These are phyloP conservation scores for Ondatra zibethicus DNA, from an alignment of 2,113 vertebrate genomes.

Conservation along the genomic window DNA sequence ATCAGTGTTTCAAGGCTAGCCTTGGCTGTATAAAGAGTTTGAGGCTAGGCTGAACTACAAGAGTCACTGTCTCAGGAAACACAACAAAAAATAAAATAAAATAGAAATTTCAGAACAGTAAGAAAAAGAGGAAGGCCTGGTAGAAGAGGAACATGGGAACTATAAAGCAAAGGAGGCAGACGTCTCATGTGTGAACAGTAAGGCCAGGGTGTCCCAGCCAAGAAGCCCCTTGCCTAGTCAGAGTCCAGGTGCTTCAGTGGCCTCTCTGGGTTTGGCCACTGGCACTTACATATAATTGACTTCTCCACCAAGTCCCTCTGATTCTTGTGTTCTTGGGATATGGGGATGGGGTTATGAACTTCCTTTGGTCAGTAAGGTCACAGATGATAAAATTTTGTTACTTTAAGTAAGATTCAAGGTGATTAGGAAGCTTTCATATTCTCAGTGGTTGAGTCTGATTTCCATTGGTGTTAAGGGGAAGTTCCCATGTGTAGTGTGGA, in stretches of 20 bases:
- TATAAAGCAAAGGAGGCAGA: not conserved
- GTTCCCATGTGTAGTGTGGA: slow-evolving; percentile 24
- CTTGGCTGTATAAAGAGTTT: not conserved
- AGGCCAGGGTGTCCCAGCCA: not conserved
- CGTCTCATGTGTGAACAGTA: accelerated
- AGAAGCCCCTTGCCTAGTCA: accelerated
- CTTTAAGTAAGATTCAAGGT: slow-evolving; percentile 52
- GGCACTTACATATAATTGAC: not conserved
- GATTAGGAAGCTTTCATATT: slow-evolving; percentile 65
- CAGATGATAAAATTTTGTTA: slow-evolving; percentile 35
- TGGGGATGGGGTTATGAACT: not conserved
- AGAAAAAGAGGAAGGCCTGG: not conserved
- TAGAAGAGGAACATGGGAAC: not conserved
- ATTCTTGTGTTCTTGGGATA: not conserved
- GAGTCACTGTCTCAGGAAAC: not conserved
- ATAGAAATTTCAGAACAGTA: not conserved
- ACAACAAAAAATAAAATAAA: not conserved
- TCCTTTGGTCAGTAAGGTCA: not conserved
- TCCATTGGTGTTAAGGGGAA: slow-evolving; percentile 78
- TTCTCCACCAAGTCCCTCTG: not conserved
- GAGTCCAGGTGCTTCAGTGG: not conserved
- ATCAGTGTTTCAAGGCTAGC: not conserved
- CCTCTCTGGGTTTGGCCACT: not conserved
- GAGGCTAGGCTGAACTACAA: not conserved
- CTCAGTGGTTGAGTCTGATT: slow-evolving; percentile 66